Evolutionary conservation across 2,888 invertebrate species (phyloP).

Genomic region (Cloeon dipterum): DNA sequence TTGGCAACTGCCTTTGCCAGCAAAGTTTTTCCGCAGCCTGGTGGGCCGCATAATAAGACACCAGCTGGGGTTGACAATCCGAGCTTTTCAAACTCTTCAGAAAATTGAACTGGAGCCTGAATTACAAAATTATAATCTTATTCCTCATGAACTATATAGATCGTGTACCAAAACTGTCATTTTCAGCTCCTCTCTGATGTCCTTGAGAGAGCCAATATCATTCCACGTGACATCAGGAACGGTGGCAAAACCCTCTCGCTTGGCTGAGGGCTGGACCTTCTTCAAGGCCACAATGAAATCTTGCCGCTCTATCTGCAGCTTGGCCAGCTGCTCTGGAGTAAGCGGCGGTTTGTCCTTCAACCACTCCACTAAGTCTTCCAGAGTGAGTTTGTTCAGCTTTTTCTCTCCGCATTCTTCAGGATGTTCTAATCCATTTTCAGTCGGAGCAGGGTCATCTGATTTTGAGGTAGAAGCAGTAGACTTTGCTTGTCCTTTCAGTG

Average conservation of each 20-base stretch:
- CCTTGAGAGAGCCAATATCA: conserved; percentile 77
- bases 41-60: conserved; percentile 86
- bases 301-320: conserved; percentile 41
- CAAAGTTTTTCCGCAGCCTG: conserved; percentile 89
- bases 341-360: conserved; percentile 38
- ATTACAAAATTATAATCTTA: no score
- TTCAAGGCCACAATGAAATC: conserved; percentile 62
- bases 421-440: no score
- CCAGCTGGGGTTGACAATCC: conserved; percentile 70
- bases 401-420: background rate
- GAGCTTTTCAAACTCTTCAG: conserved; percentile 51
- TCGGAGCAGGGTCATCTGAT: no score
- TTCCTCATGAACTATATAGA: background rate
- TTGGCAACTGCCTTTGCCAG: conserved; percentile 96
- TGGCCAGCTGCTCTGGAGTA: conserved; percentile 26
- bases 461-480: no score
- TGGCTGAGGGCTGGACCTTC: conserved; percentile 75
- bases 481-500: no score
- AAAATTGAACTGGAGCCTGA: conserved; percentile 72
- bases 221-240: conserved; percentile 96
- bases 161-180: conserved; percentile 57
- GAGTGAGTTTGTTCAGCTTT: conserved; percentile 11
- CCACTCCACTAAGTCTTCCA: conserved; percentile 36
- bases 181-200: conserved; percentile 74
- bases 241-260: conserved; percentile 91